Evolutionary conservation across 2,888 invertebrate genomes (phyloP).

Genomic region (Calameuta idolon): DNA sequence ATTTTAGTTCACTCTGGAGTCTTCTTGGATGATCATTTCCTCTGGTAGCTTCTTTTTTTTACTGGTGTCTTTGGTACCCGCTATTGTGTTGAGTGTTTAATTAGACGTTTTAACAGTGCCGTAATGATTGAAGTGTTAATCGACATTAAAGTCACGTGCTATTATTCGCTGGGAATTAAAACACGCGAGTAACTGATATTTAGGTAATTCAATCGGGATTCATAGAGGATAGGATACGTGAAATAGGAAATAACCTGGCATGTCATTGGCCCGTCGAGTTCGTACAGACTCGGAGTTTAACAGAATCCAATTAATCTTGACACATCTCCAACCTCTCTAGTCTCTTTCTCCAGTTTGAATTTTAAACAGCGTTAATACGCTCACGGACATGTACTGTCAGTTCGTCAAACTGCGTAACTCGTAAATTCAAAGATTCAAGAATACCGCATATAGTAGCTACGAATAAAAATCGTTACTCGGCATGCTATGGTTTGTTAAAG

Average conservation of each 20-base stretch:
- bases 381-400: slow-evolving; percentile 40
- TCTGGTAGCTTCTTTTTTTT: neutral
- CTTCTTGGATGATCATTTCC: neutral
- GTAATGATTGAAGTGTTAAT: neutral
- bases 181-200: neutral
- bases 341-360: slow-evolving; percentile 51
- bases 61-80: neutral
- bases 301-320: slow-evolving; percentile 50
- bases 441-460: neutral
- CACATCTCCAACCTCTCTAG: slow-evolving; percentile 33
- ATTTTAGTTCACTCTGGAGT: neutral
- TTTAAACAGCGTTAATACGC: slow-evolving; percentile 47
- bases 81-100: neutral
- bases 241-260: neutral
- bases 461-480: neutral
- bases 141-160: neutral
- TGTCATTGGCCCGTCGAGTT: neutral
- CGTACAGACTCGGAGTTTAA: slow-evolving; percentile 42
- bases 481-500: neutral
- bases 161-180: neutral
- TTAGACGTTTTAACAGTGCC: neutral
- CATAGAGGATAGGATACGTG: neutral
- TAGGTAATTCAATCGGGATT: neutral
- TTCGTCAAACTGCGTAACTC: neutral
- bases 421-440: neutral